These are phyloP conservation scores for Ophraella communa DNA, from an alignment of 2,888 invertebrate species.

Conservation along the genomic window DNA sequence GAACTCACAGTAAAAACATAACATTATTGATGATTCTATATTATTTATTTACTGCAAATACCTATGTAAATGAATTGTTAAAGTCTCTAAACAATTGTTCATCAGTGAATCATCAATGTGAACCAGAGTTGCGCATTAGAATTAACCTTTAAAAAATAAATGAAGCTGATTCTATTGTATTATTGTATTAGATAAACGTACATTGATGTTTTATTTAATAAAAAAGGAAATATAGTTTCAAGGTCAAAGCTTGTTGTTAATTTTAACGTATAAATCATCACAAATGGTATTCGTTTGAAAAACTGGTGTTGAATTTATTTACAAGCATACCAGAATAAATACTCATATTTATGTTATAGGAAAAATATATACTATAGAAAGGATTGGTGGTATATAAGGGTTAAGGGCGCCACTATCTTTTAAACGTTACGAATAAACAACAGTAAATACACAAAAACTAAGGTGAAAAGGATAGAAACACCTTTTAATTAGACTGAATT, in stretches of 20 bases:
- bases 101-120: constrained; percentile 12
- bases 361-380: no score
- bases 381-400: no score
- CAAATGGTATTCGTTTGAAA: background rate
- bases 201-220: background rate
- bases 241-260: background rate
- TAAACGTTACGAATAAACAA: no score
- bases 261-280: background rate
- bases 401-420: no score
- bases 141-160: constrained; percentile 8
- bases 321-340: background rate
- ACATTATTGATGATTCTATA: no score
- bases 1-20: no score
- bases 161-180: background rate
- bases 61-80: constrained; percentile 3
- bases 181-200: background rate
- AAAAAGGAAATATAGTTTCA: background rate
- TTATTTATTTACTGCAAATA: background rate
- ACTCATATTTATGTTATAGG: no score
- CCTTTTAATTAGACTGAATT: no score
- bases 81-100: constrained; percentile 2
- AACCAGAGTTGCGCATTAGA: background rate
- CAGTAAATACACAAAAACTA: no score
- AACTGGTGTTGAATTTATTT: background rate
- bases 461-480: no score